phyloP scores from a whole-genome alignment of 2,797 vertebrate species.

The Cetoscarus ocellatus region DNA sequence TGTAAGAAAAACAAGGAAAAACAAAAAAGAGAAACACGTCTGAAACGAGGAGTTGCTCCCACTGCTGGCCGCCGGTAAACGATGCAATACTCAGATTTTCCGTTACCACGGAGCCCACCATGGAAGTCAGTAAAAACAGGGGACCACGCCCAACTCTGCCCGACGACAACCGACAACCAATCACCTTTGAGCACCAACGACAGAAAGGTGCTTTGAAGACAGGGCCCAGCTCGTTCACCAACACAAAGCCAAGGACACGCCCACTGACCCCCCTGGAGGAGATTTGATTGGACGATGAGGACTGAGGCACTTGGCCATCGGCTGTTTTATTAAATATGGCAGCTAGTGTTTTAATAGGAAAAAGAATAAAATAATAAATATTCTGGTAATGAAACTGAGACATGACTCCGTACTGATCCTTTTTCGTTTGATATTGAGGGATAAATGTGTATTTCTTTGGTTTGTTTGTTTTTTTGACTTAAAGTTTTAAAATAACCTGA shows the following conservation, averaged over 20 bases:
- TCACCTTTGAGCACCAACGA: constrained; percentile 15
- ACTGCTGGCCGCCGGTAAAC: constrained; percentile 32
- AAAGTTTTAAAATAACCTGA: too few species aligned
- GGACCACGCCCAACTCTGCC: constrained; percentile 46
- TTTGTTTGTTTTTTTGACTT: too few species aligned
- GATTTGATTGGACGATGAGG: constrained; percentile 91
- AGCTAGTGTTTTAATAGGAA: constrained; percentile 95
- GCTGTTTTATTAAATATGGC: constrained; percentile 94
- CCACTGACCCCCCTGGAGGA: constrained; percentile 79
- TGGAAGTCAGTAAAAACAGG: constrained; percentile 31
- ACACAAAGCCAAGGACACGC: constrained; percentile 90
- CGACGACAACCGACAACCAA: background rate
- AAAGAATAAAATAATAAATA: constrained; percentile 89
- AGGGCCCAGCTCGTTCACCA: constrained; percentile 82
- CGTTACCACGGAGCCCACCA: constrained; percentile 44
- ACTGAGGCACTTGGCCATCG: constrained; percentile 95
- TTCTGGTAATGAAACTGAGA: constrained; percentile 79
- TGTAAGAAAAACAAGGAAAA: constrained; percentile 43
- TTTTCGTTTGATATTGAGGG: background rate
- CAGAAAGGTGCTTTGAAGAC: constrained; percentile 25
- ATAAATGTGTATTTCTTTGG: background rate
- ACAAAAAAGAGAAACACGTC: constrained; percentile 5
- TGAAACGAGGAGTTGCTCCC: constrained; percentile 6
- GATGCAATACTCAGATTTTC: constrained; percentile 65
- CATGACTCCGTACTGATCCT: background rate